Conservation (phyloP, 2,113 vertebrate genomes). For the Callopanchax toddi region DNA sequence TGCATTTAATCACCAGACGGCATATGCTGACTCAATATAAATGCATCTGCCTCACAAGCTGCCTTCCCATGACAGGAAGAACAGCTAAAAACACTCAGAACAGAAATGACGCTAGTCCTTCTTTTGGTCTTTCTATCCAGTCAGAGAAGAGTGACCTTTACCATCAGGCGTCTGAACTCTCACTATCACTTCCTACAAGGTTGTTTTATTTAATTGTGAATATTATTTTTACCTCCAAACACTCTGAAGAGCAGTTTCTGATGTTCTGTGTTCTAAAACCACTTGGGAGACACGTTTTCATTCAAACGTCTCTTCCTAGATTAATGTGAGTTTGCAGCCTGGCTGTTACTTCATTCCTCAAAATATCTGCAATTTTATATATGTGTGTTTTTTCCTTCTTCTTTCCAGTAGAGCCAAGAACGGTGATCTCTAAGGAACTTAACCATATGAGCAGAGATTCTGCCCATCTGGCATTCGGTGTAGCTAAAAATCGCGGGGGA, state of each 20-base stretch:
- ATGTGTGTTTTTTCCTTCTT: constrained; percentile 9
- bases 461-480: constrained; percentile 71
- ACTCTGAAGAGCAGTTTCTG: background rate
- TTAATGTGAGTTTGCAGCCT: background rate
- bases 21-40: no score
- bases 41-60: no score
- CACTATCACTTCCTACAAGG: background rate
- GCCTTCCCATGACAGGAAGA: no score
- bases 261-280: background rate
- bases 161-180: constrained; percentile 5
- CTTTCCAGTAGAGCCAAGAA: constrained; percentile 25
- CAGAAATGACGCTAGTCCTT: background rate
- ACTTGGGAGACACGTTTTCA: background rate
- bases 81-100: background rate
- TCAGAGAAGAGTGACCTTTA: constrained; percentile 8
- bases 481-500: constrained; percentile 46
- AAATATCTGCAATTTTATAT: constrained; percentile 9
- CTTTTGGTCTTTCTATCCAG: constrained; percentile 2
- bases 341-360: constrained; percentile 16
- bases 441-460: constrained; percentile 66
- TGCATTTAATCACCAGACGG: no score
- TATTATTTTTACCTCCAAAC: background rate
- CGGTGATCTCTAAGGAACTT: constrained; percentile 52
- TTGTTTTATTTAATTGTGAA: background rate
- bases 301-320: background rate